Evolutionary conservation across 2,797 vertebrate genomes (phyloP).

Genomic region (Apogon talboti): DNA sequence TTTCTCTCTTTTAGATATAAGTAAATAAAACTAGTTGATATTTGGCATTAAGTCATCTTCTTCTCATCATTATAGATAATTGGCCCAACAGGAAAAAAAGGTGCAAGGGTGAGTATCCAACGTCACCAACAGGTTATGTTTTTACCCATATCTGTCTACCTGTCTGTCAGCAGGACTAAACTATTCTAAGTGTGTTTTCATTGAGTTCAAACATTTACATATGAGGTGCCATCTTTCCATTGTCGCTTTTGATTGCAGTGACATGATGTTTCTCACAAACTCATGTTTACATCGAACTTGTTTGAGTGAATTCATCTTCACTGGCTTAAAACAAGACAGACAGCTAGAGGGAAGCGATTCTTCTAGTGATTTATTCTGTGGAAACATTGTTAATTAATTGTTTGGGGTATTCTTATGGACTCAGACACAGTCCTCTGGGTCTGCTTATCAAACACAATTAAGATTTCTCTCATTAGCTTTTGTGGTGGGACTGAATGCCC

Average conservation of each 20-base stretch:
- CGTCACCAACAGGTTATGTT: neutral
- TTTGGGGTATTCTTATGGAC: constrained; percentile 50
- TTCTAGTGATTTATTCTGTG: constrained; percentile 52
- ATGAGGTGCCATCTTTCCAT: no score
- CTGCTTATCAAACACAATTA: constrained; percentile 66
- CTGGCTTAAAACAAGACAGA: constrained; percentile 9
- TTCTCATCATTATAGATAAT: constrained; percentile 79
- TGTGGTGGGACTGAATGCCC: constrained; percentile 49
- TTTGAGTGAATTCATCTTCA: constrained; percentile 33
- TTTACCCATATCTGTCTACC: neutral
- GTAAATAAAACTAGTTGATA: neutral
- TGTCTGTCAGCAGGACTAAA: no score
- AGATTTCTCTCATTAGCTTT: constrained; percentile 63
- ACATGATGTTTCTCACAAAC: neutral
- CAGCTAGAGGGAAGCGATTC: constrained; percentile 46
- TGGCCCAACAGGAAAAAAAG: constrained; percentile 90
- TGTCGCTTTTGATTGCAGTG: no score
- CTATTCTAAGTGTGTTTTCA: no score
- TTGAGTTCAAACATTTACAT: no score
- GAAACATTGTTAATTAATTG: constrained; percentile 70
- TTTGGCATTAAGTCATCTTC: constrained; percentile 16
- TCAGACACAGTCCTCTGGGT: constrained; percentile 61
- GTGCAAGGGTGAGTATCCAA: constrained; percentile 83
- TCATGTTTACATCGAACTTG: neutral
- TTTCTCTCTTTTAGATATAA: constrained; percentile 7